Base-by-base conservation (phyloP, 1,140 invertebrate species). In the Tetraneura akinire region DNA sequence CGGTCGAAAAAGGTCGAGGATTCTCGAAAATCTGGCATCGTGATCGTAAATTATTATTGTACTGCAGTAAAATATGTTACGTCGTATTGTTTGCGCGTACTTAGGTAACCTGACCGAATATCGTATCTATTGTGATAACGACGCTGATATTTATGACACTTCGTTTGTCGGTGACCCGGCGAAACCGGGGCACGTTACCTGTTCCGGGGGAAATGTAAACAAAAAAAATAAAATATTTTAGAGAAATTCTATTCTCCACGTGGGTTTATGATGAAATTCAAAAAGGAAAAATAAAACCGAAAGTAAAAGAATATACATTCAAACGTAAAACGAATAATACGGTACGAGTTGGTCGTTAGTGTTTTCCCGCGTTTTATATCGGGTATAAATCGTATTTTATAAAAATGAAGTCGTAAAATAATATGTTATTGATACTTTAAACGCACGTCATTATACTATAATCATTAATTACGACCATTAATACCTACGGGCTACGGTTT, bases 141-240 rank as follows among this genome's bases (percentile, higher is more conserved):
- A 70, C 66, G 18, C 18, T 70, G 66, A 70, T 70, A 70, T 70
- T 70, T 70, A 70, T 49, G 66, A 70, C 42, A 16, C 13, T n/a
- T 16, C 23, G 23, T 23, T 68, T 68, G 37, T 70, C 45, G 14
- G 21, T 37, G 32, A 37, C 66, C n/a, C 45, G 26, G 21, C 14
- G 29, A 49, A 70, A 45, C 64, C 64, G n/a, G n/a, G n/a, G 11
- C 42, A 45, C 47, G 42, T 68, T 45, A 66, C 64, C 32, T 42
- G 32, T 42, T 29, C 29, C 29, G 4, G 4, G 1, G 11, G 11
- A 10, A 45, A 42, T 66, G 64, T 42, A 66, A 66, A 66, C 8
- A 64, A 0, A 45, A 42, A n/a, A 5, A 5, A 66, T 66, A 45
- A 42, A n/a, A 5, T 3, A 66, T 66, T 42, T 66, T 29, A 18